These are phyloP conservation scores for Tanypteryx hageni DNA, from an alignment of 2,888 invertebrate species.

Conservation along the genomic window DNA sequence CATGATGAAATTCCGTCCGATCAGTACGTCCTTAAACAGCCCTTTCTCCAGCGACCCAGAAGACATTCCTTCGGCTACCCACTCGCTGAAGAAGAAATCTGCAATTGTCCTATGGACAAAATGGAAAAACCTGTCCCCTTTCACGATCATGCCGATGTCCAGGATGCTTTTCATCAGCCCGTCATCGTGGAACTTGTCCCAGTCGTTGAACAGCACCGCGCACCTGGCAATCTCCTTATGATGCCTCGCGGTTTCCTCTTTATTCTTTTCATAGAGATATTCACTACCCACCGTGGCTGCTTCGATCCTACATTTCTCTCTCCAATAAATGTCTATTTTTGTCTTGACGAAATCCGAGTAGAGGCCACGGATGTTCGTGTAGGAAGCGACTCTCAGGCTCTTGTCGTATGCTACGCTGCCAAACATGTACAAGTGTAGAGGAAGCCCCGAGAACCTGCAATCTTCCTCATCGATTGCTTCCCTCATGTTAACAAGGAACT, in stretches of 20 bases:
- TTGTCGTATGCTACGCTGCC: not conserved
- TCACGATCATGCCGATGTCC: not conserved
- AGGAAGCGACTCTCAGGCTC: not conserved
- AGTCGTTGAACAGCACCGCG: not conserved
- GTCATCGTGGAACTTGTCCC: too few species aligned
- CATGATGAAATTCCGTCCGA: not conserved
- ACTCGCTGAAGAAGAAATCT: not conserved
- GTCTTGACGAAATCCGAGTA: not conserved
- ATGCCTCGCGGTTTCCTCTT: too few species aligned
- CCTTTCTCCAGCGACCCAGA: not conserved
- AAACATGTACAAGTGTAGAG: not conserved
- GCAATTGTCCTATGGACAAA: not conserved
- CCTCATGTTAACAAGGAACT: not conserved
- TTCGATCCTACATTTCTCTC: not conserved
- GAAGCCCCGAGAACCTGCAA: not conserved
- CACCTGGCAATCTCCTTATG: too few species aligned
- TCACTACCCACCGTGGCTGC: not conserved
- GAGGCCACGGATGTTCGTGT: not conserved
- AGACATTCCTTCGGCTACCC: not conserved
- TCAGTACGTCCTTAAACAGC: not conserved
- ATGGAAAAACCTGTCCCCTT: too few species aligned
- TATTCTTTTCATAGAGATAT: too few species aligned
- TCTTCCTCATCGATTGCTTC: not conserved
- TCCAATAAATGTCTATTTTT: slow-evolving; percentile 15
- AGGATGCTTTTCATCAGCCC: too few species aligned